Evolutionary conservation across 2,113 vertebrate species (phyloP).

Genomic region (Ceratotherium simum): DNA sequence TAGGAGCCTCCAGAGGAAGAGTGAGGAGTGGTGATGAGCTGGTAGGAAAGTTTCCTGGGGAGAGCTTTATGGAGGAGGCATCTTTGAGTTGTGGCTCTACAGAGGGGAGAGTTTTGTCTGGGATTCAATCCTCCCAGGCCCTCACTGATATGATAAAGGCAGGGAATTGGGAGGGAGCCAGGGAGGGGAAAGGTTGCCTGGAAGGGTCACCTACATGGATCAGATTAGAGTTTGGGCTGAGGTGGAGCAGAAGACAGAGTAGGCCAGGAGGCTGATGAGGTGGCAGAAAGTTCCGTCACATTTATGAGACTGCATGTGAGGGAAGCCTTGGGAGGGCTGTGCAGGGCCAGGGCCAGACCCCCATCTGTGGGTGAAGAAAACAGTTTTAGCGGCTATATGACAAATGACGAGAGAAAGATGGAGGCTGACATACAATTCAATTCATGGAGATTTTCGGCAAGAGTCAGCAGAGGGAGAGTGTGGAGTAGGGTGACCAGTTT

Average conservation of each 20-base stretch:
- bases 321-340: not conserved
- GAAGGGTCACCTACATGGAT: not conserved
- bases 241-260: not conserved
- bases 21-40: too few relatives aligned
- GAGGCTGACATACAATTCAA: not conserved
- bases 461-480: not conserved
- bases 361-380: not conserved
- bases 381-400: too few relatives aligned
- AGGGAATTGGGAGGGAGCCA: not conserved
- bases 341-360: not conserved
- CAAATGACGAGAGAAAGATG: not conserved
- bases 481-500: not conserved
- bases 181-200: too few relatives aligned
- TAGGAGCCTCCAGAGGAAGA: not conserved
- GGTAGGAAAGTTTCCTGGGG: not conserved
- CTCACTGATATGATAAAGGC: not conserved
- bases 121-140: not conserved
- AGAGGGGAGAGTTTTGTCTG: not conserved
- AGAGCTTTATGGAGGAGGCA: not conserved
- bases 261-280: not conserved
- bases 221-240: not conserved
- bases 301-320: not conserved
- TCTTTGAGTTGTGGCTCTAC: not conserved
- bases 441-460: not conserved
- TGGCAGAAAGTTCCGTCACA: not conserved